Percentiles rank a stretch among this genome's conserved stretches.
These are phyloP conservation scores for Trichomycterus rosablanca DNA, from an alignment of 2,113 vertebrate species.

Conservation along the genomic window DNA sequence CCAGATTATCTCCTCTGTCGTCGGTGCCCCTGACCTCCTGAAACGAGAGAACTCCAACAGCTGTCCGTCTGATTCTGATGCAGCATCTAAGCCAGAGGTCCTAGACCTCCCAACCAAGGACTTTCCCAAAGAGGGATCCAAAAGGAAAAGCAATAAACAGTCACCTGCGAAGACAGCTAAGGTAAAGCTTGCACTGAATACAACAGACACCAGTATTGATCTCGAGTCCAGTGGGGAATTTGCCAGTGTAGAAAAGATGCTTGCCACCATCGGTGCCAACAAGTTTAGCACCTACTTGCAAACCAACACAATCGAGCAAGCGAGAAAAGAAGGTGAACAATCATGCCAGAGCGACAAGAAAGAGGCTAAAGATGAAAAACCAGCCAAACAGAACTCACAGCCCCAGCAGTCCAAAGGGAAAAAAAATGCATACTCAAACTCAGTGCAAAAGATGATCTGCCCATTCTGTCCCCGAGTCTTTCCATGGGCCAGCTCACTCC, in stretches of 20 bases:
- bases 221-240: conserved; percentile 42
- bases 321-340: conserved; percentile 24
- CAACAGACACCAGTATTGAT: conserved; percentile 24
- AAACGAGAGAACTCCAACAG: conserved; percentile 36
- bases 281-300: conserved; percentile 92
- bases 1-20: conserved; percentile 96
- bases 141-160: conserved; percentile 36
- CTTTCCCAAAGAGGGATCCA: conserved; percentile 3
- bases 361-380: conserved; percentile 65
- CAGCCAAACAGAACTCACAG: conserved; percentile 44
- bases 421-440: conserved; percentile 87
- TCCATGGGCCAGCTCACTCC: conserved; percentile 90
- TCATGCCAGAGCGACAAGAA: conserved; percentile 68
- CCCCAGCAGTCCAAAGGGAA: conserved; percentile 69
- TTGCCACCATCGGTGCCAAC: conserved; percentile 91
- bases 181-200: conserved; percentile 30
- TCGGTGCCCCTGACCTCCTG: conserved; percentile 65
- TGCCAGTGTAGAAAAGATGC: conserved; percentile 94
- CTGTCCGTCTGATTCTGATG: conserved; percentile 13
- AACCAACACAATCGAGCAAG: conserved; percentile 57
- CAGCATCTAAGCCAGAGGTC: conserved; percentile 13
- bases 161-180: background rate
- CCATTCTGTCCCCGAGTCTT: conserved; percentile 92
- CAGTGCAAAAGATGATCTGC: conserved; percentile 87
- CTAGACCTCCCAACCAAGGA: conserved; percentile 15